Conservation (phyloP, 2,113 vertebrate species). For the Labeo rohita region DNA sequence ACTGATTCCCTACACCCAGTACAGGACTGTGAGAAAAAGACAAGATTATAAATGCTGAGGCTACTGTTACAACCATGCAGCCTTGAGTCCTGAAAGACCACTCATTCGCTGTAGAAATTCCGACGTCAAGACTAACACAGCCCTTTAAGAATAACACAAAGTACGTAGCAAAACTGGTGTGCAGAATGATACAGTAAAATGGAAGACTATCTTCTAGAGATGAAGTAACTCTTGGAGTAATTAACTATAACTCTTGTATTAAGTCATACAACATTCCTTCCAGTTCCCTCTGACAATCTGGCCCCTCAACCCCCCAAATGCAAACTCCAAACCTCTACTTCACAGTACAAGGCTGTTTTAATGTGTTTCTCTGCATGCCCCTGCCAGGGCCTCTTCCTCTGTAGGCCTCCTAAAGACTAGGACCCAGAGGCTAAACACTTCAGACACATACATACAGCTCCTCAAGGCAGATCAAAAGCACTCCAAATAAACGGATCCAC, state of each 20-base stretch:
- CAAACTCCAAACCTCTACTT: neutral
- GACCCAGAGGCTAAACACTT: conserved; percentile 38
- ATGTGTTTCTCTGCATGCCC: conserved; percentile 51
- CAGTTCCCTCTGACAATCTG: conserved; percentile 10
- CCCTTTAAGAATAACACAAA: neutral
- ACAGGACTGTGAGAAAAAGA: neutral
- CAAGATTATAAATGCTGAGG: neutral
- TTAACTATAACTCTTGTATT: neutral
- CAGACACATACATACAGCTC: conserved; percentile 30
- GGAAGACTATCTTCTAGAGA: neutral
- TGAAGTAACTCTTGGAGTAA: neutral
- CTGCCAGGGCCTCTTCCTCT: conserved; percentile 68
- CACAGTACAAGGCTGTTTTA: conserved; percentile 25
- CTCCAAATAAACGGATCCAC: neutral
- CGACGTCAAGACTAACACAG: neutral
- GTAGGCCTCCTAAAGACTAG: conserved; percentile 62
- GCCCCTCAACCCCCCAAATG: neutral
- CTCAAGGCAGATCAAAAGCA: conserved; percentile 39
- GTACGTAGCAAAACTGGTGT: neutral
- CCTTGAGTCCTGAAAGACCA: neutral
- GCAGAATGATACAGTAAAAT: neutral
- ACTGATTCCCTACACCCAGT: neutral
- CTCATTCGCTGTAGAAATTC: neutral
- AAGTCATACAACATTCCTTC: conserved; percentile 26
- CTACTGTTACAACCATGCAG: neutral